Base-by-base conservation (phyloP, 2,888 invertebrate genomes). In the Volucella inanis region DNA sequence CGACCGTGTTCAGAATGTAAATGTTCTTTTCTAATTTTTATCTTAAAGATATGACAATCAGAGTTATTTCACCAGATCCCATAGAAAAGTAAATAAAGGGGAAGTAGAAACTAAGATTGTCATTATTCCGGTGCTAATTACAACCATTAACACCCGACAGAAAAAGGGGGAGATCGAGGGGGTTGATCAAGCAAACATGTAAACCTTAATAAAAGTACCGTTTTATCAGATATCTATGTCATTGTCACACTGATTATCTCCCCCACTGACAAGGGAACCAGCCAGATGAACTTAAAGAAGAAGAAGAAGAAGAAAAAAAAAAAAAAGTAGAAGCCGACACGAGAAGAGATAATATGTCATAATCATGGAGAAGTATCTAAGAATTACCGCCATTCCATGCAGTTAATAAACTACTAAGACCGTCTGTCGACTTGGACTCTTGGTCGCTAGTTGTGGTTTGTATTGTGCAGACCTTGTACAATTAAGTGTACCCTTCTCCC, bases 91-190 rank as follows among this genome's bases (percentile, higher is more conserved):
- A 11, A 45, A 41, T 43, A 12, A n/a, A 15, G 38, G 11, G 14
- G 38, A 61, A 15, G 15, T 52, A 15, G 8, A 15, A 8, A 62
- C 22, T 41, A 18, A 41, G 41, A 50, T 67, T 59, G 49, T 75
- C 75, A 65, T 49, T 57, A 31, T 52, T 38, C 31, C 50, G 38
- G 67, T 68, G 76, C 68, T 77, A 77, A 77, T 77, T 77, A 62
- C 76, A 47, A 22, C 18, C 76, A 54, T 65, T 75, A 75, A 59
- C 59, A 57, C 50, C 49, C 22, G 61, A 45, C 55, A 15, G 62
- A 39, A 43, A n/a, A 10, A 31, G n/a, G 22, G 39, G 54, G 39
- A 57, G 9, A 31, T 49, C 31, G 41, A 6, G 1, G 31, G 6
- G 31, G 31, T 31, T 31, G 31, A 4, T 4, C 31, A 31, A 31